These are phyloP conservation scores for Galaxias olidus DNA, from an alignment of 2,797 vertebrate genomes.

Conservation along the genomic window DNA sequence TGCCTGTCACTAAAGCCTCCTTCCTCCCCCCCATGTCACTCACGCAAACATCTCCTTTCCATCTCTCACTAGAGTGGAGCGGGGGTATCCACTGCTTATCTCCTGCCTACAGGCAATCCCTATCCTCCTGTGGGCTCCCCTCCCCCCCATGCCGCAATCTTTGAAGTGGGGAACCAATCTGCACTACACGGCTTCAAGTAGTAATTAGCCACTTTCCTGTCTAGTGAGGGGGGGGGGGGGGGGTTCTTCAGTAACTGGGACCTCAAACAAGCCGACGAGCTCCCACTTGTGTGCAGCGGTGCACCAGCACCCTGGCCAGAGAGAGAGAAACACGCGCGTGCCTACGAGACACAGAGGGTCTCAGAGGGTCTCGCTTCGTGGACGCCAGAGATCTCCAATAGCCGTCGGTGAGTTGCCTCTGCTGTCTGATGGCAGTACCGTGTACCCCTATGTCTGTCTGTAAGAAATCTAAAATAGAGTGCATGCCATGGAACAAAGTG, in stretches of 20 bases:
- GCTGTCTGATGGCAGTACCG: no score
- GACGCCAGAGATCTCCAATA: no score
- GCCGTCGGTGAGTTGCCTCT: no score
- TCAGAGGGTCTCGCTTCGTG: no score
- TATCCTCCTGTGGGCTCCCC: slow-evolving; percentile 15
- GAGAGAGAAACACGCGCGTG: no score
- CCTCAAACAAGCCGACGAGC: slow-evolving; percentile 20
- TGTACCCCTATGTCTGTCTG: no score
- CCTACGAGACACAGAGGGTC: no score
- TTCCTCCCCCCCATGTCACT: slow-evolving; percentile 44
- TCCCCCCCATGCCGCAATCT: slow-evolving; percentile 44
- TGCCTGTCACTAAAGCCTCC: slow-evolving; percentile 53
- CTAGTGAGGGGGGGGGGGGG: slow-evolving; percentile 18
- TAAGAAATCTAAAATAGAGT: no score
- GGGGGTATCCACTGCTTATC: slow-evolving; percentile 44
- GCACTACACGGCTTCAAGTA: slow-evolving; percentile 50
- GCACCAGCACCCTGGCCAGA: slow-evolving; percentile 22
- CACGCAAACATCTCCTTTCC: slow-evolving; percentile 51
- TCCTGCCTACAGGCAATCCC: slow-evolving; percentile 44
- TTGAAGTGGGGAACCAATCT: slow-evolving; percentile 67
- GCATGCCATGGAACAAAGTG: background rate
- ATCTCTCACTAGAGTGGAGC: slow-evolving; percentile 44
- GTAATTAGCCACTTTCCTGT: slow-evolving; percentile 70
- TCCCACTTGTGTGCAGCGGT: slow-evolving; percentile 23
- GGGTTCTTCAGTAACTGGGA: slow-evolving; percentile 27